phyloP scores from a whole-genome alignment of 2,113 vertebrate species.

The Engraulis encrasicolus region DNA sequence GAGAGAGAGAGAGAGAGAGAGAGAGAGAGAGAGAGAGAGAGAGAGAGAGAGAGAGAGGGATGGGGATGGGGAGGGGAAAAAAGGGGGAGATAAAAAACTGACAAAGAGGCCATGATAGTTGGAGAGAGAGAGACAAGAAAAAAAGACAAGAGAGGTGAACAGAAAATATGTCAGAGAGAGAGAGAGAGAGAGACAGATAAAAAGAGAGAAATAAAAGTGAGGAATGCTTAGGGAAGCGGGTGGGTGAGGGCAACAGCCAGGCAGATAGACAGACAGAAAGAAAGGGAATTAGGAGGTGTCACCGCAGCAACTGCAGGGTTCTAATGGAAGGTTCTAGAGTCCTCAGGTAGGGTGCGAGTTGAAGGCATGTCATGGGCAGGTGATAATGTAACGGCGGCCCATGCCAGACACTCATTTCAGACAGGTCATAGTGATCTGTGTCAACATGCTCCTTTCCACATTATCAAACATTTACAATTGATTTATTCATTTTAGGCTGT shows the following conservation, averaged over 20 bases:
- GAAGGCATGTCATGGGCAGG: constrained; percentile 41
- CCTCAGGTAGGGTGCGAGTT: constrained; percentile 47
- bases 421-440: constrained; percentile 20
- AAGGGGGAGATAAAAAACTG: not conserved
- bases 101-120: not conserved
- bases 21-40: not conserved
- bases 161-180: constrained; percentile 31
- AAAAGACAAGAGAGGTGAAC: constrained; percentile 19
- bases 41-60: no score
- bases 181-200: constrained; percentile 28
- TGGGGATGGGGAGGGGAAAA: not conserved
- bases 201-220: no score
- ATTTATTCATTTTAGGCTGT: no score
- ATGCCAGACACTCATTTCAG: constrained; percentile 52
- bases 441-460: not conserved
- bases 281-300: constrained; percentile 72
- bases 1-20: not conserved
- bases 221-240: no score
- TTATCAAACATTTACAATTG: no score
- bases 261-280: no score
- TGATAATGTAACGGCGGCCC: constrained; percentile 53
- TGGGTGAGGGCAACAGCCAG: constrained; percentile 11
- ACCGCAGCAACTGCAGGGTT: constrained; percentile 58
- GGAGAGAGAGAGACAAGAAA: no score
- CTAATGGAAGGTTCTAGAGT: constrained; percentile 60